These are phyloP conservation scores for Epizoanthus scotinus DNA, from an alignment of 92 coral and sea anemone species.

Conservation along the genomic window DNA sequence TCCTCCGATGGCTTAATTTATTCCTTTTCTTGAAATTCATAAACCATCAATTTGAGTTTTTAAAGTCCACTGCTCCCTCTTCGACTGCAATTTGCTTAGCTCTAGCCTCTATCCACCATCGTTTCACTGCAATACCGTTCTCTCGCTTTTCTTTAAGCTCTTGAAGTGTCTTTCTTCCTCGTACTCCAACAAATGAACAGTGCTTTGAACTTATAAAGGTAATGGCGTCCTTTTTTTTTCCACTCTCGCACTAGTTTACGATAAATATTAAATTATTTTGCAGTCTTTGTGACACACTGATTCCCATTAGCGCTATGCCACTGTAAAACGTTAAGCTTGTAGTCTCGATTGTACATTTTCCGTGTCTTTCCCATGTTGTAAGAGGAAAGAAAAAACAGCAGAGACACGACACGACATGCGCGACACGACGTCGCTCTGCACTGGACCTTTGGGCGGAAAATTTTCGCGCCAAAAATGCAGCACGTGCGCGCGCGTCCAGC, in stretches of 20 bases:
- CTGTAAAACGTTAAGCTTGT: conserved; percentile 25
- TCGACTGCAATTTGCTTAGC: conserved; percentile 22
- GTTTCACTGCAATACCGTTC: conserved; percentile 5
- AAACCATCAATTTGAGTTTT: conserved; percentile 1
- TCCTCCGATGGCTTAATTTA: neutral
- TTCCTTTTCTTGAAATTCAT: neutral
- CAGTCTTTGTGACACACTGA: conserved; percentile 7
- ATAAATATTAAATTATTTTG: conserved; percentile 26
- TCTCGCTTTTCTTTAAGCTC: conserved; percentile 18
- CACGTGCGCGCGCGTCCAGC: neutral
- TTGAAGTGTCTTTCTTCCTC: conserved; percentile 4
- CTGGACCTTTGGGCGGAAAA: neutral
- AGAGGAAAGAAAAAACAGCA: neutral
- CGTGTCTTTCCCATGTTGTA: conserved; percentile 1
- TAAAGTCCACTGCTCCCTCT: conserved; percentile 13
- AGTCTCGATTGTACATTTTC: conserved; percentile 15
- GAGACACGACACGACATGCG: neutral
- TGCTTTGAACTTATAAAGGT: conserved; percentile 23
- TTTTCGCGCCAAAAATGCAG: conserved; percentile 5
- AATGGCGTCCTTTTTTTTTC: conserved; percentile 17
- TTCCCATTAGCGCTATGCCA: conserved; percentile 14
- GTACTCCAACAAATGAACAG: conserved; percentile 14
- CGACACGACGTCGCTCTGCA: conserved; percentile 5
- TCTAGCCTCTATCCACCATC: conserved; percentile 26
- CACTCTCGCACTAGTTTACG: conserved; percentile 32